phyloP scores from a whole-genome alignment of 2,888 invertebrate species.

The Synergus japonicus region DNA sequence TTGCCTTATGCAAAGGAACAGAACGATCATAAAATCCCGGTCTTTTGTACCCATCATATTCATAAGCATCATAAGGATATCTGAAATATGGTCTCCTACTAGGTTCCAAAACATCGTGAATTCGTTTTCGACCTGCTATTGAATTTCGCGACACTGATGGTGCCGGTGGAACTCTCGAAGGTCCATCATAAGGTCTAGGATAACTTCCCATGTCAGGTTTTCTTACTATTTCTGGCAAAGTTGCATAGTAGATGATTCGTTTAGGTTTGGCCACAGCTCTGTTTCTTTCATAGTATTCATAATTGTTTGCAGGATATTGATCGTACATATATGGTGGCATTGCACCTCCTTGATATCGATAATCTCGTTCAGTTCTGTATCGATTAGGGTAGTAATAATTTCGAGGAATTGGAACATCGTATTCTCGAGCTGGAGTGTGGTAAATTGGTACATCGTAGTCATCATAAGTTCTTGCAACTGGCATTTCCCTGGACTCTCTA shows the following conservation, averaged over 20 bases:
- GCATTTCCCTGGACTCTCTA: constrained; percentile 68
- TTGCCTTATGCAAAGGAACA: constrained; percentile 54
- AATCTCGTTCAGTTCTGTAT: constrained; percentile 70
- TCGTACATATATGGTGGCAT: constrained; percentile 63
- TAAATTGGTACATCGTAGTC: constrained; percentile 62
- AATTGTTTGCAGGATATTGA: constrained; percentile 69
- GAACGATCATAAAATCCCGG: constrained; percentile 63
- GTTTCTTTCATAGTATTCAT: constrained; percentile 67
- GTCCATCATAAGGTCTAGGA: constrained; percentile 65
- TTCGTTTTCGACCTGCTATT: constrained; percentile 44
- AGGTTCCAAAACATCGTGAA: constrained; percentile 57
- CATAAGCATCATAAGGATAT: constrained; percentile 59
- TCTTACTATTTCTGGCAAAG: constrained; percentile 75
- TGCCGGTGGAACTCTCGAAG: constrained; percentile 44
- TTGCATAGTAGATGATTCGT: constrained; percentile 76
- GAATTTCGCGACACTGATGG: constrained; percentile 51
- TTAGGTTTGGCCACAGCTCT: constrained; percentile 68
- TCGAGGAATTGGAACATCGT: constrained; percentile 61
- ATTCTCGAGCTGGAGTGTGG: constrained; percentile 53
- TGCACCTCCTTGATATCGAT: constrained; percentile 58
- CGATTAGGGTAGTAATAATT: constrained; percentile 67
- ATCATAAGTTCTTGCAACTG: constrained; percentile 62
- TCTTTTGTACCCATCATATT: constrained; percentile 68
- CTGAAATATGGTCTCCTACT: constrained; percentile 64
- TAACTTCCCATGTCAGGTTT: constrained; percentile 73